Evolutionary conservation across 2,797 vertebrate species (phyloP), one percentile per base, ranked within the genome.

Genomic region (Galaxias olidus): DNA sequence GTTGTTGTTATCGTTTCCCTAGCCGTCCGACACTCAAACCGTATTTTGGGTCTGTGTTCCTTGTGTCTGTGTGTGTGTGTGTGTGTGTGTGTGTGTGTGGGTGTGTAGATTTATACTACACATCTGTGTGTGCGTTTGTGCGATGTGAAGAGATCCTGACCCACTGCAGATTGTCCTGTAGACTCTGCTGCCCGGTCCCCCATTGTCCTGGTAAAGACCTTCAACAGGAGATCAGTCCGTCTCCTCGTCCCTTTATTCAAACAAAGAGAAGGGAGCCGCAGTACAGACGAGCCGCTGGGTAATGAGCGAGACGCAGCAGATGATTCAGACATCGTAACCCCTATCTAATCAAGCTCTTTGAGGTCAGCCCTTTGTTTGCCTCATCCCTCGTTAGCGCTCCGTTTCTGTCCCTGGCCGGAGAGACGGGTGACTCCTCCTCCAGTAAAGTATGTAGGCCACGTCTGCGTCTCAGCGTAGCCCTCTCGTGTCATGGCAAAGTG

Each of bases 281-380:
- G 2, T 30, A 30, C 30, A 6, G 30, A 30, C 30, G 6, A 2
- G 30, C 30, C 6, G 30, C 30, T 30, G 3, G 30, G 30, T 30
- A 30, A 30, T 30, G 30, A 30, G 30, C 3, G 30, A 30, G 30
- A 6, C 30, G 3, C 30, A 30, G 30, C 30, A 30, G 30, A 30
- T 6, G 30, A 30, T 30, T 30, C 30, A 30, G 30, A 30, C 30
- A 30, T 30, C 30, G 30, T 6, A 30, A 30, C 30, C 30, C 30
- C 30, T 6, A 6, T 30, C 30, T 30, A 30, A 30, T 30, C 30
- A 11, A 7, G 42, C 41, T n/a, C 47, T 2, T 30, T 30, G 59
- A 61, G 69, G 61, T 72, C 77, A 69, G 59, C 18, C 10, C 44
- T 78, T 68, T 58, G 50, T 45, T 50, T n/a, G n/a, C n/a, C n/a